Percentiles rank a stretch among this genome's conserved stretches.
These are phyloP conservation scores for Ceratitis capitata DNA, from an alignment of 1,140 invertebrate genomes.

Conservation along the genomic window DNA sequence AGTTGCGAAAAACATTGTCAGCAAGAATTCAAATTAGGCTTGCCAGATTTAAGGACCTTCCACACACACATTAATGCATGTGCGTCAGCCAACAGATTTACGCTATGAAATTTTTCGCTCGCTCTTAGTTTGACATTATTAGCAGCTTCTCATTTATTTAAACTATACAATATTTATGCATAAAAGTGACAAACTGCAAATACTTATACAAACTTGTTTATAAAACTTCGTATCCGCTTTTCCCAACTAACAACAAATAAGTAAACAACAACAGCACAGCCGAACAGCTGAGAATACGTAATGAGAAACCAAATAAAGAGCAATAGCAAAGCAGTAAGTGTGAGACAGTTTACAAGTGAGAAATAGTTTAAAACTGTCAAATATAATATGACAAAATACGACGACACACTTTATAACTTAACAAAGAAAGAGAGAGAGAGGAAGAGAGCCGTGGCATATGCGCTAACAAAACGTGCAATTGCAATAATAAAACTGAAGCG, in stretches of 20 bases:
- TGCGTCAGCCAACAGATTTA: neutral
- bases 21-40: no score
- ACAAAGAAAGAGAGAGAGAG: no score
- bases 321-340: neutral
- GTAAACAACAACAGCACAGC: neutral
- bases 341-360: neutral
- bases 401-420: neutral
- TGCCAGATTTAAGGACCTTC: no score
- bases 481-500: neutral
- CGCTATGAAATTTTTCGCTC: neutral
- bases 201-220: neutral
- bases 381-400: neutral
- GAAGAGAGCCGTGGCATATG: neutral
- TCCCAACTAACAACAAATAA: conserved; percentile 2
- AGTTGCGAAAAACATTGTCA: no score
- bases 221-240: neutral
- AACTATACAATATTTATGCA: conserved; percentile 15
- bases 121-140: neutral
- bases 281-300: neutral
- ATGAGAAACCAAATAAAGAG: neutral
- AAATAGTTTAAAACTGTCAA: conserved; percentile 17
- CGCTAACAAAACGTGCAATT: neutral
- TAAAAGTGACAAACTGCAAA: neutral
- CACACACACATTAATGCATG: no score
- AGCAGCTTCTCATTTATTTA: neutral